phyloP scores from a whole-genome alignment of 1,140 invertebrate species.

The Diachasma alloeum region DNA sequence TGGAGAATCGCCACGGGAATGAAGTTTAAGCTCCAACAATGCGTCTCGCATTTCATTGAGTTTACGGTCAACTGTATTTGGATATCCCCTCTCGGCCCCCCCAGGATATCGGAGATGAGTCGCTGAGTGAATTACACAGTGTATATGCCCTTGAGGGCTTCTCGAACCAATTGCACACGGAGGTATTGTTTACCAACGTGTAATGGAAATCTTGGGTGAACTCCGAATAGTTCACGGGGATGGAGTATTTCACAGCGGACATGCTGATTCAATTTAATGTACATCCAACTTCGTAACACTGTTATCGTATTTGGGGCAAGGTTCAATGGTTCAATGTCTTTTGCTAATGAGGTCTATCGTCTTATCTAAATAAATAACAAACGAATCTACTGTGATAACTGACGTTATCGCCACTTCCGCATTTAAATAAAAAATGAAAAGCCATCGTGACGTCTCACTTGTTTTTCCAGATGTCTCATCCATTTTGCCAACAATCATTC shows the following conservation, averaged over 20 bases:
- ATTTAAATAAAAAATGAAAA: too few species aligned
- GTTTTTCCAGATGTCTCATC: too few species aligned
- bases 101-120: neutral
- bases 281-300: neutral
- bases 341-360: neutral
- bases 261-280: neutral
- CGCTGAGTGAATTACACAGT: neutral
- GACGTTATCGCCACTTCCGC: too few species aligned
- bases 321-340: neutral
- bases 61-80: neutral
- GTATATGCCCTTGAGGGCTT: neutral
- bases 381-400: neutral
- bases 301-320: neutral
- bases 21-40: neutral
- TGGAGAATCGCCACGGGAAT: neutral
- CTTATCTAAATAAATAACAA: neutral
- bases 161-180: neutral
- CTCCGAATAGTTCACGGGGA: neutral
- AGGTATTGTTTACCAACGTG: neutral
- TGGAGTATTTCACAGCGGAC: neutral
- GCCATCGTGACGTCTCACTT: too few species aligned
- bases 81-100: neutral
- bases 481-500: too few species aligned
- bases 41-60: constrained; percentile 13
- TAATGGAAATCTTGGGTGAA: neutral